These are phyloP conservation scores for Pseudobourletiella spinata DNA, from an alignment of 1,140 invertebrate genomes.

Conservation along the genomic window DNA sequence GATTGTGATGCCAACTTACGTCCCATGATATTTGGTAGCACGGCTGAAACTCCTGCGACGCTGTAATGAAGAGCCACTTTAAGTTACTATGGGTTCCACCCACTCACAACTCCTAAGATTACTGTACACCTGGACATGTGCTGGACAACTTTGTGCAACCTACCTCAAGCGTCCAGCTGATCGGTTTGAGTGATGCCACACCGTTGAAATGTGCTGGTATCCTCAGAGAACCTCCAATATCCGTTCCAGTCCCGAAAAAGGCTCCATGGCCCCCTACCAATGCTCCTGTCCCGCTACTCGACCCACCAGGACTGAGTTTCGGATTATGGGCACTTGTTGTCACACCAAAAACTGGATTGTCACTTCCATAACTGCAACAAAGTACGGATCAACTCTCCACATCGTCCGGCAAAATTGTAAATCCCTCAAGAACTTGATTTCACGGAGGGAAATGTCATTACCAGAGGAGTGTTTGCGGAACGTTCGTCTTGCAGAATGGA, in stretches of 20 bases:
- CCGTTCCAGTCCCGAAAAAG: slow-evolving; percentile 17
- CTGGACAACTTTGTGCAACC: too few species aligned
- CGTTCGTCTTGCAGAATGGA: slow-evolving; percentile 44
- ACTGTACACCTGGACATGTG: too few species aligned
- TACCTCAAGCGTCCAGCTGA: background rate
- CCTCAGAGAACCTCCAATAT: slow-evolving; percentile 66
- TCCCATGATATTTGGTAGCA: slow-evolving; percentile 19
- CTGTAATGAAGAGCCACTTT: background rate
- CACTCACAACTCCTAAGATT: too few species aligned
- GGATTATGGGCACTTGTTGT: slow-evolving; percentile 25
- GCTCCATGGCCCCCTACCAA: slow-evolving; percentile 23
- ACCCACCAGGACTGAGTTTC: slow-evolving; percentile 28
- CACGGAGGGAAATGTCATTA: too few species aligned
- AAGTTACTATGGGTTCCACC: too few species aligned
- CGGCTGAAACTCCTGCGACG: slow-evolving; percentile 5
- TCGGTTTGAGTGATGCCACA: slow-evolving; percentile 72
- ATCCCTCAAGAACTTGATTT: too few species aligned
- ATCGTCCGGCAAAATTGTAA: too few species aligned
- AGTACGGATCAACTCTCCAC: too few species aligned
- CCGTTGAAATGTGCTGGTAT: slow-evolving; percentile 79
- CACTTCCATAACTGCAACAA: slow-evolving; percentile 5
- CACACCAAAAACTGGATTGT: slow-evolving; percentile 33
- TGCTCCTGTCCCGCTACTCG: slow-evolving; percentile 28
- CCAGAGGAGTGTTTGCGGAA: slow-evolving; percentile 39
- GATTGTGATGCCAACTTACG: slow-evolving; percentile 11